Evolutionary conservation across 2,797 vertebrate species (phyloP), one percentile per base, ranked within the genome.

Genomic region (Lacerta viridis): DNA sequence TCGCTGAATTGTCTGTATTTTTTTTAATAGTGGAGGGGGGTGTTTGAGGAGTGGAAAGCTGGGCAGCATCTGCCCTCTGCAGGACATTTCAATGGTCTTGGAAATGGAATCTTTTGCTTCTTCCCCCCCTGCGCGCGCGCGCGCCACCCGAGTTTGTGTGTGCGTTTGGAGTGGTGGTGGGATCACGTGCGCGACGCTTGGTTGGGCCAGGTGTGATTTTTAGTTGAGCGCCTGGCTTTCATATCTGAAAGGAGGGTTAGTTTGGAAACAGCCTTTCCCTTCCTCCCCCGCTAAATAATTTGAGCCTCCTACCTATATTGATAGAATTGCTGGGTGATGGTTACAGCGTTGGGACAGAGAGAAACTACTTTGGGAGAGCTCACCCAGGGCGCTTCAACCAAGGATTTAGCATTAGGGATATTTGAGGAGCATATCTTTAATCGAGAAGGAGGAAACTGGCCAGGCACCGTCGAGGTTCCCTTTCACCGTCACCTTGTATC

Each of bases 1-100:
- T 92, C 92, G 85, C 86, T 91, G 92, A 89, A 69, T 13, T 89
- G 92, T 92, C 93, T 94, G 93, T 89, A 92, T 80, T 82, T 72
- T 72, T 76, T 36, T 27, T 36, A 87, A 29, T 39, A 76, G 25
- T 66, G 33, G 43, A 15, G 33, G 33, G 68, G 41, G 66, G 25
- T 25, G 39, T 6, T 84, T 36, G 75, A 50, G 64, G 23, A 36
- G 55, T 64, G 9, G 95, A 96, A 96, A 93, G 94, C 93, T 85
- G 92, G 91, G 96, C 96, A 94, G 92, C 95, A 96, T 96, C 95
- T 97, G 97, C 97, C 97, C 97, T 98, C 98, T 98, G 96, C 96
- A 97, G 97, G 97, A 95, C 96, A 87, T 94, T 96, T 91, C 85
- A 75, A 87, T 92, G 96, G 96, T 88, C 95, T 87, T 88, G 87